Evolutionary conservation across 2,888 invertebrate species (phyloP).

Genomic region (Petrolisthes cinctipes): DNA sequence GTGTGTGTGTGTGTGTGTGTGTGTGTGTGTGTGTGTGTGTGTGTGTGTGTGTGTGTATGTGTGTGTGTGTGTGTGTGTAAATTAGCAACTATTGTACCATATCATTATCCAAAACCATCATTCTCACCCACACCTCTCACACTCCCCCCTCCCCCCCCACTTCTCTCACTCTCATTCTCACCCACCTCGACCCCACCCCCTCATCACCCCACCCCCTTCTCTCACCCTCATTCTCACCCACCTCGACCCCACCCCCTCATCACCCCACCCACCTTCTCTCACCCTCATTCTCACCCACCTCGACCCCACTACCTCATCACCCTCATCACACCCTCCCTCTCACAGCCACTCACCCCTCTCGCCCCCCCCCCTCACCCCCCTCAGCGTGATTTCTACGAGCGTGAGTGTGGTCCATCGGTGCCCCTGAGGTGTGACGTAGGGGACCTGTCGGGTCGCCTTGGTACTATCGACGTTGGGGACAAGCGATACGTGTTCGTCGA

Average conservation of each 20-base stretch:
- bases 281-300: not conserved
- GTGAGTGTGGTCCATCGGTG: conserved; percentile 89
- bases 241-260: not conserved
- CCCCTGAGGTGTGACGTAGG: conserved; percentile 92
- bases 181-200: not conserved
- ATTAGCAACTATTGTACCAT: too few relatives aligned
- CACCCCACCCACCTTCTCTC: not conserved
- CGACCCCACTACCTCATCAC: not conserved
- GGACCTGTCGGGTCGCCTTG: conserved; percentile 86
- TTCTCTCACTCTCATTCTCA: not conserved
- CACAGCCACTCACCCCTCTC: not conserved
- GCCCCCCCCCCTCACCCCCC: conserved; percentile 32
- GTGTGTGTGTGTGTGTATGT: conserved; percentile 37
- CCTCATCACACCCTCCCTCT: not conserved
- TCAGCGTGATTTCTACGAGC: conserved; percentile 84
- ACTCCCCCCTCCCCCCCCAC: not conserved
- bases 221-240: not conserved
- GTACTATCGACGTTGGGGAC: conserved; percentile 84
- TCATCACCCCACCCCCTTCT: not conserved
- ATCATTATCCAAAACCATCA: not conserved
- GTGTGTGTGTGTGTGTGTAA: conserved; percentile 1
- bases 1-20: conserved; percentile 33
- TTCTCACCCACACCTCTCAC: not conserved
- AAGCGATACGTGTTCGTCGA: conserved; percentile 84
- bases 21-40: conserved; percentile 35